These are phyloP conservation scores for Musca vetustissima DNA, from an alignment of 1,140 invertebrate species.

Conservation along the genomic window DNA sequence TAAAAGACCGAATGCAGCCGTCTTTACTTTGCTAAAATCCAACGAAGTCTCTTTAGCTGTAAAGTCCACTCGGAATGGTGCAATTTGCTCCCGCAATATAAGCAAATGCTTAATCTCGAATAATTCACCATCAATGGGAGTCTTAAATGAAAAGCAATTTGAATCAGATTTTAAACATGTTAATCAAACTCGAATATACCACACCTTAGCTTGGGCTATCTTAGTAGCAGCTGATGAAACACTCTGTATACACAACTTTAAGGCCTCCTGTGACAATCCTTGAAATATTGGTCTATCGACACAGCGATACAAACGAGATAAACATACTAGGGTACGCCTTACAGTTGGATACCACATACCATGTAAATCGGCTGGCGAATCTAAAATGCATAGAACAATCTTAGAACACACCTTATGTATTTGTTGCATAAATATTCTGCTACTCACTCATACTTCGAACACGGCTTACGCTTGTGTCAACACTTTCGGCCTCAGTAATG, in stretches of 20 bases:
- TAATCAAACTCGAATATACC: conserved; percentile 46
- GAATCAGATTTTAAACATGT: too few species aligned
- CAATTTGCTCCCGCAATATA: conserved; percentile 95
- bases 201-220: conserved; percentile 67
- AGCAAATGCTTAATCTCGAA: conserved; percentile 98
- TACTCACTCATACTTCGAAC: conserved; percentile 45
- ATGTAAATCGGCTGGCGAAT: conserved; percentile 93
- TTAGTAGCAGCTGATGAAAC: conserved; percentile 75
- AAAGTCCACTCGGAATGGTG: conserved; percentile 97
- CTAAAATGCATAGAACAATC: conserved; percentile 49
- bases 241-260: conserved; percentile 88
- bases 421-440: not conserved
- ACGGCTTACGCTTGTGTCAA: conserved; percentile 42
- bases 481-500: conserved; percentile 45
- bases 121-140: conserved; percentile 84
- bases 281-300: conserved; percentile 95
- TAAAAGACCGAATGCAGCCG: conserved; percentile 81
- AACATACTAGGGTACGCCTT: conserved; percentile 87
- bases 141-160: conserved; percentile 54
- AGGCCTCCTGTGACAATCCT: conserved; percentile 92
- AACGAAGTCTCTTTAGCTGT: conserved; percentile 88
- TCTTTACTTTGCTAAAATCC: conserved; percentile 88
- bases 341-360: conserved; percentile 99
- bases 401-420: not conserved
- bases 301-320: conserved; percentile 93